Percentiles rank a stretch among this genome's conserved stretches.
Evolutionary conservation across 1,140 invertebrate species (phyloP).

Genomic region (Pogonomyrmex barbatus): DNA sequence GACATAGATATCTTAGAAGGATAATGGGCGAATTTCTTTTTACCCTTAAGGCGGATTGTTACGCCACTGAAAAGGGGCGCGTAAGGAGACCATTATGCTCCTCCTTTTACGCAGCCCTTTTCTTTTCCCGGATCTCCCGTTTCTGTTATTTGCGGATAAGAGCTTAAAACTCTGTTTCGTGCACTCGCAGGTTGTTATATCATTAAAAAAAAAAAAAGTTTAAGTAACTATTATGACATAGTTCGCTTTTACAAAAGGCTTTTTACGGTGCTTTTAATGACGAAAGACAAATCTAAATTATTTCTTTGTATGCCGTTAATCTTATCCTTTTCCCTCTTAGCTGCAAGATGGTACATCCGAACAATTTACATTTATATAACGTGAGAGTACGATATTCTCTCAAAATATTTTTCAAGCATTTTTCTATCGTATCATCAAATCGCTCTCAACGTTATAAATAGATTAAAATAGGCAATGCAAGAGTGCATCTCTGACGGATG

Average conservation of each 20-base stretch:
- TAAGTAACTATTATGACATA: neutral
- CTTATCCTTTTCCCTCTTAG: neutral
- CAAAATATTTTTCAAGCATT: neutral
- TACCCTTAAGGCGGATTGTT: slow-evolving; percentile 51
- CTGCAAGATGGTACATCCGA: neutral
- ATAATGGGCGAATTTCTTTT: slow-evolving; percentile 60
- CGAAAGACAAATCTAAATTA: slow-evolving; percentile 9
- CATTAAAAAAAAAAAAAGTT: neutral
- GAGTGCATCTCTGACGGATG: slow-evolving; percentile 8
- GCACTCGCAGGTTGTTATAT: slow-evolving; percentile 26
- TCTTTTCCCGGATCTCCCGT: slow-evolving; percentile 14
- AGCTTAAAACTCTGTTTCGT: slow-evolving; percentile 9
- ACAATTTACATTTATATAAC: neutral
- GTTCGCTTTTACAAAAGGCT: neutral
- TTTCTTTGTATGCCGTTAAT: neutral
- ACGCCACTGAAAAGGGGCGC: slow-evolving; percentile 41
- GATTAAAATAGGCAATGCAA: slow-evolving; percentile 14
- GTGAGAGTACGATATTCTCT: neutral
- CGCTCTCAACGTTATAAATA: neutral
- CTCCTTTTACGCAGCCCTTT: slow-evolving; percentile 19
- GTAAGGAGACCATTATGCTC: slow-evolving; percentile 43
- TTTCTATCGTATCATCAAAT: neutral
- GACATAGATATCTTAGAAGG: slow-evolving; percentile 22
- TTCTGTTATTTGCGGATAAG: slow-evolving; percentile 59
- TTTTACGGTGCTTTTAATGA: slow-evolving; percentile 10